These are phyloP conservation scores for Malacosoma neustria DNA, from an alignment of 2,888 invertebrate genomes.

Conservation along the genomic window DNA sequence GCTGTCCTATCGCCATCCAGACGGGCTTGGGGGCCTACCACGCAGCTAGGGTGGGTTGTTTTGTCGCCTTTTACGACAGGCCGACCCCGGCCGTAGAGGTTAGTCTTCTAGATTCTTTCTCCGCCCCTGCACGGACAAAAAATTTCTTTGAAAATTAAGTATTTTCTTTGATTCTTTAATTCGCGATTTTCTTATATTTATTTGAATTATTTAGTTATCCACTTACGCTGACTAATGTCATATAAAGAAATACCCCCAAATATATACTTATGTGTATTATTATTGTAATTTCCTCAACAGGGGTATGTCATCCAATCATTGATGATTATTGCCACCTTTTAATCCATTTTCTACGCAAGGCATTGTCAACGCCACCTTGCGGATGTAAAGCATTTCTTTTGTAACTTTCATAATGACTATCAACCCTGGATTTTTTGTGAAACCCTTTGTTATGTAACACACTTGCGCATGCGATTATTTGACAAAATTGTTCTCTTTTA, in stretches of 20 bases:
- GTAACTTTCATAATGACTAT: conserved; percentile 24
- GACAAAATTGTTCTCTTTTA: conserved; percentile 41
- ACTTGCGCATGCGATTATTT: conserved; percentile 60
- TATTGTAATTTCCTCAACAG: no score
- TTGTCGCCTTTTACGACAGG: neutral
- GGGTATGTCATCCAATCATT: no score
- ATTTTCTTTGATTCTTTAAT: no score
- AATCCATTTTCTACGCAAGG: neutral
- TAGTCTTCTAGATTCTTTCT: neutral
- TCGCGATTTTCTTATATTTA: no score
- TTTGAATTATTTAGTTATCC: no score
- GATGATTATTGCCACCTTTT: neutral
- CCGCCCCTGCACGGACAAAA: neutral
- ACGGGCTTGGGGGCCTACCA: neutral
- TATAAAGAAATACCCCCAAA: no score
- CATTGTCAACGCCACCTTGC: conserved; percentile 28
- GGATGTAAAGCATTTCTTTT: conserved; percentile 22
- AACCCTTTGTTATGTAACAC: conserved; percentile 31
- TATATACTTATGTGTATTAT: no score
- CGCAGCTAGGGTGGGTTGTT: neutral
- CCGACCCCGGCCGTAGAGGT: neutral
- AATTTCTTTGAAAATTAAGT: no score
- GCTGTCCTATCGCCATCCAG: neutral
- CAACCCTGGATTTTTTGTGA: conserved; percentile 30
- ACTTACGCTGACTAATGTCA: no score